A percentile compares a stretch with the other conserved stretches of the same genome.
Evolutionary conservation across 2,888 invertebrate species (phyloP).

Genomic region (Mycogona germanica): DNA sequence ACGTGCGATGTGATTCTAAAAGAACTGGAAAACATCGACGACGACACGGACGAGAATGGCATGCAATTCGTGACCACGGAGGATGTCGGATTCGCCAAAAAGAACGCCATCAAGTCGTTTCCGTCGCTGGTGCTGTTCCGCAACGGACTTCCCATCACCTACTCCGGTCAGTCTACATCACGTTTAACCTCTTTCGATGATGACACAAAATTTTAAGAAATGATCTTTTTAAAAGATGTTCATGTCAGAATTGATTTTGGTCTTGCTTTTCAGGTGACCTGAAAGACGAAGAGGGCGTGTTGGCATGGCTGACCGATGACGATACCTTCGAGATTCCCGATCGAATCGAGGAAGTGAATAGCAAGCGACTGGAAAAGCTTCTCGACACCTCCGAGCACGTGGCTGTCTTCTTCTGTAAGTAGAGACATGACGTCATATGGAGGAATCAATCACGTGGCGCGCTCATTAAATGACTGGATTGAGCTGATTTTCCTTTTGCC

Average conservation of each 20-base stretch:
- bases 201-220: not conserved
- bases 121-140: conserved; percentile 81
- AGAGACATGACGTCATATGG: too few relatives aligned
- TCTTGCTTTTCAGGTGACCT: conserved; percentile 50
- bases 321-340: conserved; percentile 82
- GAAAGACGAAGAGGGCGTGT: conserved; percentile 79
- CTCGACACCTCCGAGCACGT: conserved; percentile 75
- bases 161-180: conserved; percentile 35
- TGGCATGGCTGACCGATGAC: conserved; percentile 84
- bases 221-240: not conserved
- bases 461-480: too few relatives aligned
- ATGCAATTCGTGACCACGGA: conserved; percentile 90
- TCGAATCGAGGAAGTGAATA: conserved; percentile 83
- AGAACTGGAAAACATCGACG: conserved; percentile 82
- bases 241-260: too few relatives aligned
- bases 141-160: conserved; percentile 76
- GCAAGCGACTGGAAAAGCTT: conserved; percentile 79
- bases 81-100: conserved; percentile 64
- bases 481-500: too few relatives aligned
- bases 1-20: conserved; percentile 72
- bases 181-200: not conserved
- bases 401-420: conserved; percentile 87
- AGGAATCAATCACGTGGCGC: too few relatives aligned
- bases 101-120: conserved; percentile 65
- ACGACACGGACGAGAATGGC: conserved; percentile 82